Evolutionary conservation across 53 echinoderm and acorn worm genomes (phyloP), one percentile per base, ranked within the genome.

Genomic region (Astropecten irregularis): DNA sequence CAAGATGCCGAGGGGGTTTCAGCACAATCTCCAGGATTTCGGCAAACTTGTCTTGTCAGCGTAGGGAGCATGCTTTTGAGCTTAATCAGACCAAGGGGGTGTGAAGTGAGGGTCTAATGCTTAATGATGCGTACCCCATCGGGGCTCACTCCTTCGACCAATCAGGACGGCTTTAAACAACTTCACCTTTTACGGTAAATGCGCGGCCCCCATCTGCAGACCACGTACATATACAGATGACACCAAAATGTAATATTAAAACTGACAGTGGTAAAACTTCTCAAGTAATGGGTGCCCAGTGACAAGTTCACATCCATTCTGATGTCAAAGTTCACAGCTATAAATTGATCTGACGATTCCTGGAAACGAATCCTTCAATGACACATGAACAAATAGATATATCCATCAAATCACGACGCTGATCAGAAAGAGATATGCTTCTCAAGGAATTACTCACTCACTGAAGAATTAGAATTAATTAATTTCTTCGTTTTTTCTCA

Each of bases 181-280:
- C 56, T 55, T 57, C 39, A 56, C 74, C 57, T 74, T 57, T 74
- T 74, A 71, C 50, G 71, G 71, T 71, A 71, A n/a, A n/a, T n/a
- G n/a, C n/a, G n/a, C 71, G 51, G 71, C 35, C 20, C 71, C 59
- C 71, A 71, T 71, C 71, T 55, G 73, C 26, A 11, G 26, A 35
- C 31, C 73, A 21, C 14, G 62, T 62, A 31, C 62, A 31, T 13
- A 33, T 62, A 62, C 62, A 20, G 27, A 25, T 74, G 74, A 74
- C 18, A 32, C 55, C 57, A 8, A 27, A 33, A 5, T 71, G 11
- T 20, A 33, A 71, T 30, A 71, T 71, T 71, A 32, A 31, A 51
- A 51, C 51, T 71, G 71, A 52, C 71, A 71, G 71, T 19, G 28
- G 19, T 71, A n/a, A 53, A 50, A 50, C 52, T 50, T 34, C 50